Conservation (phyloP, 2,113 vertebrate genomes). For the Clarias gariepinus region DNA sequence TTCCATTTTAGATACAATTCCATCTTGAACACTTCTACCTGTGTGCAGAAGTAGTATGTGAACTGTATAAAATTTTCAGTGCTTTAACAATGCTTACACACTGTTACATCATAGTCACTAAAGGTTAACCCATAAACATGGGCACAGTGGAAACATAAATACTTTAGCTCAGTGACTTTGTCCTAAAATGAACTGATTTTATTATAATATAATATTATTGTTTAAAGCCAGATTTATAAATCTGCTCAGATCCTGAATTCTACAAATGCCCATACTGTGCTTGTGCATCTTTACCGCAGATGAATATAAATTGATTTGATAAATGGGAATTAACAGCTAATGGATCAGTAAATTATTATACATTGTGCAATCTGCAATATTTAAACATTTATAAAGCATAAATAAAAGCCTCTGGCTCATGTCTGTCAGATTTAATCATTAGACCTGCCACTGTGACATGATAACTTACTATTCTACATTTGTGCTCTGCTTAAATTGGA, state of each 20-base stretch:
- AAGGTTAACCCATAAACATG: slow-evolving; percentile 17
- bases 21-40: background rate
- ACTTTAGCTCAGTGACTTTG: background rate
- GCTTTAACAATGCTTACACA: slow-evolving; percentile 9
- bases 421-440: background rate
- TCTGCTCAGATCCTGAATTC: background rate
- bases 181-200: background rate
- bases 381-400: background rate
- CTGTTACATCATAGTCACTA: slow-evolving; percentile 11
- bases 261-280: background rate
- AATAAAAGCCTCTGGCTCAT: background rate
- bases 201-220: too few species aligned
- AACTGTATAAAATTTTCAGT: background rate
- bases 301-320: background rate
- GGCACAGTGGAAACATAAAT: background rate
- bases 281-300: background rate
- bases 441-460: background rate
- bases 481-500: background rate
- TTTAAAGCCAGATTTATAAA: too few species aligned
- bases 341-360: background rate
- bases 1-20: background rate
- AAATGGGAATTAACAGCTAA: background rate
- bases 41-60: background rate
- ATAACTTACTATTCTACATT: background rate
- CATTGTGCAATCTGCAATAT: background rate